A percentile compares a stretch with the other conserved stretches of the same genome.
Conservation (phyloP, 2,888 invertebrate species). For the Eilema caniola region DNA sequence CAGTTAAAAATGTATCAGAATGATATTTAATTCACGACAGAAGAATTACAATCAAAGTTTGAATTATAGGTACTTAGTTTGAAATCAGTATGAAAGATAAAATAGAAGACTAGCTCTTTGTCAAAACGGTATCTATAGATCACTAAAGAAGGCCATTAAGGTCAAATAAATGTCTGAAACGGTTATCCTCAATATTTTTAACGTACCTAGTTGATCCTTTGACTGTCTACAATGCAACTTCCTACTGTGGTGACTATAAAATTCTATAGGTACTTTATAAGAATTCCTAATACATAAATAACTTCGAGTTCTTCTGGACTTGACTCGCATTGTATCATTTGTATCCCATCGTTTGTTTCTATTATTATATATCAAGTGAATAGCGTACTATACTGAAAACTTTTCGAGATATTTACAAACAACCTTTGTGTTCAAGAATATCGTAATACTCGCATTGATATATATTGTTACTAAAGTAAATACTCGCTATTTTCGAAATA, state of each 20-base stretch:
- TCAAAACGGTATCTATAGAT: not conserved
- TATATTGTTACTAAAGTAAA: too few relatives aligned
- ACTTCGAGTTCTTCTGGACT: not conserved
- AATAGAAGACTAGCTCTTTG: not conserved
- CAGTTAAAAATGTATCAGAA: not conserved
- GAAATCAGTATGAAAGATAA: not conserved
- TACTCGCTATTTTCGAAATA: constrained; percentile 1
- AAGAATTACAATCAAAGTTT: not conserved
- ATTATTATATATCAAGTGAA: not conserved
- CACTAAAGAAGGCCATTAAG: not conserved
- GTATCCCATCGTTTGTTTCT: not conserved
- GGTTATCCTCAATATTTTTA: too few relatives aligned
- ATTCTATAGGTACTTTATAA: not conserved
- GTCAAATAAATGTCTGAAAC: not conserved
- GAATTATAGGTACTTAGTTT: too few relatives aligned
- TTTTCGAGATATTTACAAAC: not conserved
- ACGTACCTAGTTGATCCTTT: not conserved
- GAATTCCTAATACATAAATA: not conserved
- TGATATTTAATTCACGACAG: not conserved
- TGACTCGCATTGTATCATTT: not conserved
- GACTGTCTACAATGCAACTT: not conserved
- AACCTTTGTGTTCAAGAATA: constrained; percentile 7
- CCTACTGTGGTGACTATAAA: not conserved
- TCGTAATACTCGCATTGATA: not conserved
- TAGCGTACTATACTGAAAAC: not conserved